Percentiles rank a stretch among this genome's conserved stretches.
phyloP scores from a whole-genome alignment of 2,797 vertebrate species.

The Chloroceryle inda region DNA sequence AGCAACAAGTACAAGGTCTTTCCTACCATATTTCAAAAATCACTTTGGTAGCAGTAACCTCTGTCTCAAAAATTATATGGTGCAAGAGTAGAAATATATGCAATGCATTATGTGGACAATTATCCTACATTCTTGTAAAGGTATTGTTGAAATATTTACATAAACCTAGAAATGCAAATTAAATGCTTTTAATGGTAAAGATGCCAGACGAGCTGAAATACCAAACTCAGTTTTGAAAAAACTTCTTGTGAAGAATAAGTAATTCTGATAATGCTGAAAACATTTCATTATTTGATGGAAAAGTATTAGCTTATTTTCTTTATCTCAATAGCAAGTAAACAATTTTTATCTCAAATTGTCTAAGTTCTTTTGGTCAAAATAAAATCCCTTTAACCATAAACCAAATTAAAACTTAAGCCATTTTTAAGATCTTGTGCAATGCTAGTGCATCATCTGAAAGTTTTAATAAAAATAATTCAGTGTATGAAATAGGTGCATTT shows the following conservation, averaged over 20 bases:
- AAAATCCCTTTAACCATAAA: background rate
- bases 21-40: background rate
- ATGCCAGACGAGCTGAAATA: background rate
- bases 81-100: background rate
- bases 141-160: background rate
- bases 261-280: background rate
- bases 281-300: background rate
- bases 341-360: background rate
- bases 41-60: background rate
- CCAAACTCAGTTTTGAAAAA: background rate
- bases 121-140: background rate
- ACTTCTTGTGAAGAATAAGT: background rate
- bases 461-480: background rate
- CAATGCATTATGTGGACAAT: background rate
- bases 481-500: background rate
- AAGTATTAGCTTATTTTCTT: background rate
- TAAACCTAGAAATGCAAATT: background rate
- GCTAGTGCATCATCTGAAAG: background rate
- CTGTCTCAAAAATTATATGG: background rate
- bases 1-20: background rate
- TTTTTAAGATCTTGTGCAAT: background rate
- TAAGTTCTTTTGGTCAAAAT: background rate
- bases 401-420: background rate
- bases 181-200: background rate
- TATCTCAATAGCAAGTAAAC: background rate